Percentiles rank a stretch among this genome's conserved stretches.
phyloP scores from a whole-genome alignment of 2,797 vertebrate genomes.

The Sebastes matsubarae region DNA sequence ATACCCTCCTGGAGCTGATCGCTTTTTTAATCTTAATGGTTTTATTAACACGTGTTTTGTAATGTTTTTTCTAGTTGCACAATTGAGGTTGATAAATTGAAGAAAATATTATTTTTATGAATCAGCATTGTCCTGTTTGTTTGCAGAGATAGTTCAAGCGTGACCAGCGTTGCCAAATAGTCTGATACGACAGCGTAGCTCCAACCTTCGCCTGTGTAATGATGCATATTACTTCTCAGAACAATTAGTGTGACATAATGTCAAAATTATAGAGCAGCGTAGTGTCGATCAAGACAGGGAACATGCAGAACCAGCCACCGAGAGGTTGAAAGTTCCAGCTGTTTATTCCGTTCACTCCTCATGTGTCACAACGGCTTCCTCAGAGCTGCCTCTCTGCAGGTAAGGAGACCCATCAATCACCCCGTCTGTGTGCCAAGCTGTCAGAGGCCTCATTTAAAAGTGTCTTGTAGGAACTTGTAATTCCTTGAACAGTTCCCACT shows the following conservation, averaged over 20 bases:
- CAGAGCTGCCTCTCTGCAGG: constrained; percentile 54
- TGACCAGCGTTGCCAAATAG: constrained; percentile 36
- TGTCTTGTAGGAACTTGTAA: constrained; percentile 78
- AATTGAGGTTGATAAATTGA: background rate
- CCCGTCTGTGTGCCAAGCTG: constrained; percentile 64
- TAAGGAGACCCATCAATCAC: constrained; percentile 69
- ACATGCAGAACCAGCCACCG: background rate
- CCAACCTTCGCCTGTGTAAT: background rate
- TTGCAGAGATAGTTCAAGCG: constrained; percentile 24
- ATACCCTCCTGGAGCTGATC: background rate
- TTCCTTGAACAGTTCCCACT: constrained; percentile 69
- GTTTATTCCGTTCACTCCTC: constrained; percentile 55
- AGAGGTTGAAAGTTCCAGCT: constrained; percentile 37
- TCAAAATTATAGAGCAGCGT: background rate
- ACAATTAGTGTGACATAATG: constrained; percentile 15
- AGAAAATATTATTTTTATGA: constrained; percentile 6
- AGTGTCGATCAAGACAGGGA: background rate
- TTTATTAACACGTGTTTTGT: constrained; percentile 2
- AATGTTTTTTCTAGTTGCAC: background rate
- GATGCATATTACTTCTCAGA: background rate
- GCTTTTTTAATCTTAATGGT: constrained; percentile 13
- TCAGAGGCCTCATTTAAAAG: constrained; percentile 69
- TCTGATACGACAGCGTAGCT: background rate
- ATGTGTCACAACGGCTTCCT: constrained; percentile 73
- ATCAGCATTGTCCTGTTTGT: background rate